phyloP scores from a whole-genome alignment of 2,797 vertebrate genomes.

The Gallinago stenura region DNA sequence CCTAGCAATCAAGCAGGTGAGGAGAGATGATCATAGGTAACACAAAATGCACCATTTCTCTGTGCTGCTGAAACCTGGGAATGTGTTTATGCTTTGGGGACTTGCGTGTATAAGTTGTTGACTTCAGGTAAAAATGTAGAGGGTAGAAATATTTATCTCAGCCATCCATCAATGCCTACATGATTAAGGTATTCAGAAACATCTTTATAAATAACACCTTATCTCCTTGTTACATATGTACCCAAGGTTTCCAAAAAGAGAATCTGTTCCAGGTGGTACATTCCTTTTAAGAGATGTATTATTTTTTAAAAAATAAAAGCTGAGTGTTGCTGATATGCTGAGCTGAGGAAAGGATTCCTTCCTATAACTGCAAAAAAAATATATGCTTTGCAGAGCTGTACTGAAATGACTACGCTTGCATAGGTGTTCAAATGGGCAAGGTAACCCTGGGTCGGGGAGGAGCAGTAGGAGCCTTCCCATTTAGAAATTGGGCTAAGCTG shows the following conservation, averaged over 20 bases:
- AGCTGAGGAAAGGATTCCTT: neutral
- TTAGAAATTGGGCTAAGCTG: neutral
- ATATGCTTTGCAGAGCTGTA: neutral
- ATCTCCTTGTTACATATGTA: neutral
- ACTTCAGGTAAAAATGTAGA: neutral
- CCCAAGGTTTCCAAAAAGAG: neutral
- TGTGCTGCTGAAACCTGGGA: neutral
- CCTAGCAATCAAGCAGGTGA: slow-evolving; percentile 53
- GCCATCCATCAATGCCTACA: slow-evolving; percentile 36
- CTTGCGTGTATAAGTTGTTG: neutral
- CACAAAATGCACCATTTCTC: neutral
- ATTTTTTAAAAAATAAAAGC: neutral
- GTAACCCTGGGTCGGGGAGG: neutral
- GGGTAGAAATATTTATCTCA: neutral
- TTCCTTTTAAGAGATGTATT: neutral
- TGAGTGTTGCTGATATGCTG: neutral
- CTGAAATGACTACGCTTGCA: neutral
- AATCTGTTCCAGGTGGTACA: neutral
- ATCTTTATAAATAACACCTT: neutral
- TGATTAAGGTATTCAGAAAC: slow-evolving; percentile 57
- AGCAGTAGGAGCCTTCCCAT: neutral
- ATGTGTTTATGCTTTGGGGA: neutral
- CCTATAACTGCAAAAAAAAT: neutral
- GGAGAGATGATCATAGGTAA: neutral
- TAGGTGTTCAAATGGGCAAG: neutral